phyloP scores from a whole-genome alignment of 2,797 vertebrate genomes.

The Premnoplex brunnescens region DNA sequence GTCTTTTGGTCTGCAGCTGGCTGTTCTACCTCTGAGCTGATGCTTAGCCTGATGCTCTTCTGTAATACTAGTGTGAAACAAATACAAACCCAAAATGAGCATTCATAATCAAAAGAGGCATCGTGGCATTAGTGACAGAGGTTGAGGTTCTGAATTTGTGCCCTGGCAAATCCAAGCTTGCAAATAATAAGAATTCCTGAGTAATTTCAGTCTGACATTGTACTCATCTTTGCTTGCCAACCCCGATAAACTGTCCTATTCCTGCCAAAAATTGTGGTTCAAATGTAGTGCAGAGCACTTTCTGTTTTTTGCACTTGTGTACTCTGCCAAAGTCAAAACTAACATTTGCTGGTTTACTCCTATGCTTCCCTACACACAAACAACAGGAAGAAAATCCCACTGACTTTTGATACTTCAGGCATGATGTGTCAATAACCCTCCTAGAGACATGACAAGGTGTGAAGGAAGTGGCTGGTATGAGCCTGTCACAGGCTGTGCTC shows the following conservation, averaged over 20 bases:
- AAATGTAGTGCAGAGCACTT: background rate
- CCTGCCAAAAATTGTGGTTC: background rate
- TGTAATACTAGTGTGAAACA: background rate
- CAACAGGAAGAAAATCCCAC: background rate
- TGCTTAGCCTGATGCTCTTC: background rate
- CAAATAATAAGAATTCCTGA: background rate
- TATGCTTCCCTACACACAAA: background rate
- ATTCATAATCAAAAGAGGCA: background rate
- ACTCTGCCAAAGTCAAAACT: constrained; percentile 1
- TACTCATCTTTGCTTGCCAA: background rate
- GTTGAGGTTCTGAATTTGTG: background rate
- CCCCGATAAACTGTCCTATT: background rate
- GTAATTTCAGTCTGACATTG: background rate
- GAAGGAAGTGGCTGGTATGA: background rate
- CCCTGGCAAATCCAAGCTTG: background rate
- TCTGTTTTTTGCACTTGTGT: background rate
- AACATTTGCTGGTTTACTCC: background rate
- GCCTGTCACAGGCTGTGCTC: background rate
- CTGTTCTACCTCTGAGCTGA: background rate
- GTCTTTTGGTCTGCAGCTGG: background rate
- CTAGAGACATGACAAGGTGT: background rate
- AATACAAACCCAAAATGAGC: background rate
- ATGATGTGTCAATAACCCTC: background rate
- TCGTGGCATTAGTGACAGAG: background rate
- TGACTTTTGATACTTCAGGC: background rate